Evolutionary conservation across 2,797 vertebrate species (phyloP).

Genomic region (Glyptemys insculpta): DNA sequence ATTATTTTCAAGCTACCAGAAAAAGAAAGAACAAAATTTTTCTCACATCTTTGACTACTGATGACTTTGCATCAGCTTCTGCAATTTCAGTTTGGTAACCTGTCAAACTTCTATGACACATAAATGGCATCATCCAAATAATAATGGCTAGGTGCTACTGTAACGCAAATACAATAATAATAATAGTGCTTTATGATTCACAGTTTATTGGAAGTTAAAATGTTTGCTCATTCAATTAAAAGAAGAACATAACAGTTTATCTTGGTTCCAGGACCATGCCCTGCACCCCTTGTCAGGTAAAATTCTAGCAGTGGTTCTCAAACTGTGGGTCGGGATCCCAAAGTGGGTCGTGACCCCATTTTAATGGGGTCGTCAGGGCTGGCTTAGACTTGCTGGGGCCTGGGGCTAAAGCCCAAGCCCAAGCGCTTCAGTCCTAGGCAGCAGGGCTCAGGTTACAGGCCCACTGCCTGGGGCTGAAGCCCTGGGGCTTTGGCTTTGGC

Average conservation of each 20-base stretch:
- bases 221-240: not conserved
- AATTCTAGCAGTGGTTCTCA: not conserved
- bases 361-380: no score
- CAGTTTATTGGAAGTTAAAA: not conserved
- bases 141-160: no score
- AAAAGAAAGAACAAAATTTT: conserved; percentile 30
- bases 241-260: not conserved
- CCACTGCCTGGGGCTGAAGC: no score
- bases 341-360: no score
- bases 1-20: not conserved
- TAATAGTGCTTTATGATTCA: not conserved
- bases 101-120: not conserved
- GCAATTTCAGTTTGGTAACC: conserved; percentile 27
- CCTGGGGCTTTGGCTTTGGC: no score
- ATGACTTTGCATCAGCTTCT: conserved; percentile 8
- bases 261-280: not conserved
- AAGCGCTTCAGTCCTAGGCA: no score
- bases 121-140: not conserved
- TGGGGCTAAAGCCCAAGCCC: no score
- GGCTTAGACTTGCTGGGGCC: no score
- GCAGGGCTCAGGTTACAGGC: no score
- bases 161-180: not conserved
- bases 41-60: not conserved
- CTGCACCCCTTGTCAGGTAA: fast-evolving
- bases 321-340: no score